Conservation (phyloP, 2,888 invertebrate genomes). For the Aproaerema taeniolella region DNA sequence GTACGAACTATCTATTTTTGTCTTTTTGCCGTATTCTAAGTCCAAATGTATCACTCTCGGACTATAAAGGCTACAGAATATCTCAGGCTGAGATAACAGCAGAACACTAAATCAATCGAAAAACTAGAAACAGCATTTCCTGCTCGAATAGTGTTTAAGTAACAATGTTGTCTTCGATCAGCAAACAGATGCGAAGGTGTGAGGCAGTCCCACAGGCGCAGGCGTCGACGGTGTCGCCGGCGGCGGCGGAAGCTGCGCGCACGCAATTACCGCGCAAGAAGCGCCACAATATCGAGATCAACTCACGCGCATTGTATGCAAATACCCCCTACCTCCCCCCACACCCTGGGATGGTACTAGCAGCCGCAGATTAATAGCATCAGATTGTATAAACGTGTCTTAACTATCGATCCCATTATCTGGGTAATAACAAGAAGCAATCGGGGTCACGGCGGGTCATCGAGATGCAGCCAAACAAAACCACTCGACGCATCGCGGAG, state of each 20-base stretch:
- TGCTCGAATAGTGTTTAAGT: too few species aligned
- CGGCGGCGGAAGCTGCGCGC: background rate
- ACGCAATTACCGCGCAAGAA: conserved; percentile 14
- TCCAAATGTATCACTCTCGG: too few species aligned
- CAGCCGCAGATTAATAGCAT: conserved; percentile 6
- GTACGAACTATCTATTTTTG: too few species aligned
- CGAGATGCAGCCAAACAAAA: conserved; percentile 6
- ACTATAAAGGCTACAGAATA: too few species aligned
- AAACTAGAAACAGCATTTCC: too few species aligned
- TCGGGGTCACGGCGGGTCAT: conserved; percentile 6
- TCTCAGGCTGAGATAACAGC: too few species aligned
- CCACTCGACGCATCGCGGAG: too few species aligned
- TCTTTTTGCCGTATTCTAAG: too few species aligned
- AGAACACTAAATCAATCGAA: too few species aligned
- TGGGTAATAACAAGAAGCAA: conserved; percentile 9
- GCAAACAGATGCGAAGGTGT: too few species aligned
- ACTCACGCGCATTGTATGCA: conserved; percentile 48
- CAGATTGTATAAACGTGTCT: conserved; percentile 7
- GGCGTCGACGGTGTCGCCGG: conserved; percentile 9
- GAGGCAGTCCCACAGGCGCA: too few species aligned
- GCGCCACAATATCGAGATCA: conserved; percentile 23
- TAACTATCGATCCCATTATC: conserved; percentile 10
- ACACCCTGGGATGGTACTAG: background rate
- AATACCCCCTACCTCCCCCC: conserved; percentile 23
- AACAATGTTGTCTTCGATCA: too few species aligned